Conservation (phyloP, 1,140 invertebrate species). For the Cydia pomonella region DNA sequence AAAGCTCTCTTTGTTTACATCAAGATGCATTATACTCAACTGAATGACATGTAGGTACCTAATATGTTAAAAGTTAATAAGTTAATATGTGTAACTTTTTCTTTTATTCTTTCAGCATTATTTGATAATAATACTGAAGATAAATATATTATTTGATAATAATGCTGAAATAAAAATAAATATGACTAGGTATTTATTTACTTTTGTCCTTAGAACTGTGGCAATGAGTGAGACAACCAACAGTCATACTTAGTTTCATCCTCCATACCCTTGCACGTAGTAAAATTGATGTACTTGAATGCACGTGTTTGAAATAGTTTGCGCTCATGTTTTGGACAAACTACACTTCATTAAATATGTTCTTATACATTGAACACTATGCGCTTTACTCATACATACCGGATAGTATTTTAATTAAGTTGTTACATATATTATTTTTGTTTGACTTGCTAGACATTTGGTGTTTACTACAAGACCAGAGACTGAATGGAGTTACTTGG, state of each 20-base stretch:
- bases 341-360: slow-evolving; percentile 40
- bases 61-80: no score
- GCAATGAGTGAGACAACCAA: slow-evolving; percentile 28
- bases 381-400: slow-evolving; percentile 78
- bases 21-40: no score
- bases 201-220: not conserved
- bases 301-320: slow-evolving; percentile 42
- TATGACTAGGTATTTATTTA: not conserved
- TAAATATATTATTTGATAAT: no score
- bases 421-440: slow-evolving; percentile 49
- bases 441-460: slow-evolving; percentile 43
- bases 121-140: no score
- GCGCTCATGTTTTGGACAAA: slow-evolving; percentile 35
- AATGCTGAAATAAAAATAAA: no score
- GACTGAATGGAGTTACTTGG: slow-evolving; percentile 80
- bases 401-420: slow-evolving; percentile 65
- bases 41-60: no score
- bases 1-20: no score
- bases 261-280: slow-evolving; percentile 37
- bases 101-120: no score
- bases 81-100: no score
- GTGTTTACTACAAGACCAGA: slow-evolving; percentile 69
- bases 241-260: slow-evolving; percentile 10
- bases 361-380: slow-evolving; percentile 57
- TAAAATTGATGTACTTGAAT: slow-evolving; percentile 24